Evolutionary conservation across 1,140 invertebrate genomes (phyloP), one percentile per base, ranked within the genome.

Genomic region (Oncopodura yosiiana): DNA sequence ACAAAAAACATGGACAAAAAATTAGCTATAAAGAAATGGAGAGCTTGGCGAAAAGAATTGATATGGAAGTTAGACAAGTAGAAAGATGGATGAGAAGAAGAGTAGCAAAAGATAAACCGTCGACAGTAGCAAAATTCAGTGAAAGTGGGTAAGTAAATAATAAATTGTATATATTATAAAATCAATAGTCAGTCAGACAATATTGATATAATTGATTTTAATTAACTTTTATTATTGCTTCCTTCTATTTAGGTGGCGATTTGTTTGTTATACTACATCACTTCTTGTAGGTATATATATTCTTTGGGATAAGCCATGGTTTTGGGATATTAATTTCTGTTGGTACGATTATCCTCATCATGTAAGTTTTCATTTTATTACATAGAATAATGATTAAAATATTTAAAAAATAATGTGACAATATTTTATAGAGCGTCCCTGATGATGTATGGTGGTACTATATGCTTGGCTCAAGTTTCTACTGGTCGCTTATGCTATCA

Each of bases 401-500:
- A 9, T 48, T 48, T 48, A 9, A 18, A 29, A 6, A 48, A 34
- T 34, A 29, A 48, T 6, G 45, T 48, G 32, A 19, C 12, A 36
- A 30, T 49, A 41, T 24, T 21, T 29, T 57, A 23, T 61, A 71
- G 63, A 62, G 58, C 44, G 48, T 72, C 21, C 60, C 65, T 11
- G 34, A 53, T 38, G 86, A 87, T 66, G 71, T 88, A 8, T 89
- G 67, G 71, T 95, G 87, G 87, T 96, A 97, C 70, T 97, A 97
- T 73, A 92, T 94, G 81, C 77, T 94, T 52, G 91, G 92, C 21
- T 79, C 92, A 65, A 80, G 86, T 41, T 98, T 98, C 74, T 99
- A 99, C 71, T 92, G 92, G 84, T 86, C 93, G 5, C 73, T 98
- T 45, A 83, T 90, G 41, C 78, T 92, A 36, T 90, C 87, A 16